Percentiles rank a stretch among this genome's conserved stretches.
phyloP scores from a whole-genome alignment of 2,113 vertebrate species.

The Antechinus stuartii region DNA sequence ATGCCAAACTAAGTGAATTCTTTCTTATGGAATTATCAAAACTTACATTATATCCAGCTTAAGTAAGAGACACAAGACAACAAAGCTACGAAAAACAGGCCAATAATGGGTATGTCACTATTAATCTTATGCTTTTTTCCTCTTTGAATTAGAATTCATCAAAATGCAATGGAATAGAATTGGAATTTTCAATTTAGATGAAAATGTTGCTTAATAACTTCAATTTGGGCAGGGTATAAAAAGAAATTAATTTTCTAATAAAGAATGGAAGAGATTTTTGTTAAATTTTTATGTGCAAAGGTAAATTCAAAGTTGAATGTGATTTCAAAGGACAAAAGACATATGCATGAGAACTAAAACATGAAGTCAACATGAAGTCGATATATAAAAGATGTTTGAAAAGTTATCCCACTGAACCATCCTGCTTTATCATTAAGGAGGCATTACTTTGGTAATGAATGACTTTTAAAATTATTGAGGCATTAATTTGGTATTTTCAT shows the following conservation, averaged over 20 bases:
- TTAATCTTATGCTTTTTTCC: constrained; percentile 12
- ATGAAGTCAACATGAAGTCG: constrained; percentile 18
- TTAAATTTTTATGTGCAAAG: constrained; percentile 35
- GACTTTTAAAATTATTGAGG: background rate
- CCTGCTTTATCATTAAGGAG: constrained; percentile 39
- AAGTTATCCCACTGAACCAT: constrained; percentile 60
- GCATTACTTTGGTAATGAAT: constrained; percentile 40
- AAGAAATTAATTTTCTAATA: constrained; percentile 43
- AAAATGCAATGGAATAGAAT: constrained; percentile 45
- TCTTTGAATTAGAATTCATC: constrained; percentile 23
- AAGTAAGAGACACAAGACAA: constrained; percentile 26
- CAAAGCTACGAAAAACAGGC: constrained; percentile 5
- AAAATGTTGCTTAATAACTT: constrained; percentile 19
- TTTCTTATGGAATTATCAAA: constrained; percentile 37
- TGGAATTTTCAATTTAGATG: constrained; percentile 26
- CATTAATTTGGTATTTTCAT: background rate
- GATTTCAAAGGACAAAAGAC: constrained; percentile 5
- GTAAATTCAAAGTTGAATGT: background rate
- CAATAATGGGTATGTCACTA: constrained; percentile 45
- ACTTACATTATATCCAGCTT: background rate
- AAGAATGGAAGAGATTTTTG: constrained; percentile 28
- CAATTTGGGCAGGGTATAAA: background rate
- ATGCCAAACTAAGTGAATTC: constrained; percentile 38
- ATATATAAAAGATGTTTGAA: background rate
- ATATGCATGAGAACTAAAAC: background rate